phyloP scores from a whole-genome alignment of 92 coral and sea anemone genomes.

The Palythoa heliodiscus region DNA sequence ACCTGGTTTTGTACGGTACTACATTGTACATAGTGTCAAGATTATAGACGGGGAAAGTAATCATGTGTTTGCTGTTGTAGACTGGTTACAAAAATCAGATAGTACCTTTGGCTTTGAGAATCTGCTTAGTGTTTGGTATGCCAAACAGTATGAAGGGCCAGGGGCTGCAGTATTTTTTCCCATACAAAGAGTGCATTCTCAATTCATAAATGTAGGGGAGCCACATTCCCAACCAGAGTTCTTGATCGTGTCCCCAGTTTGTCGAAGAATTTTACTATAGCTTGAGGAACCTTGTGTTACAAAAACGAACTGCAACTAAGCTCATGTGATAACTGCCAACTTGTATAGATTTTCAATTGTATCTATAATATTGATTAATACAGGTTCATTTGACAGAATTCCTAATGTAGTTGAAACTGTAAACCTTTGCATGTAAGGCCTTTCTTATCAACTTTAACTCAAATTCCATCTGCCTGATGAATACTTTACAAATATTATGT shows the following conservation, averaged over 20 bases:
- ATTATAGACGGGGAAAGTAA: background rate
- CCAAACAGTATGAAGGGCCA: background rate
- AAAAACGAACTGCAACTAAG: background rate
- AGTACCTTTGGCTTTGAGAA: too few relatives aligned
- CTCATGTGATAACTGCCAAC: background rate
- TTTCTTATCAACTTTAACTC: too few relatives aligned
- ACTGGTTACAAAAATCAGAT: background rate
- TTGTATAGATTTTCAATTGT: background rate
- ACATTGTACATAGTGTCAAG: conserved; percentile 43
- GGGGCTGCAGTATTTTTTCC: background rate
- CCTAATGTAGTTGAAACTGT: too few relatives aligned
- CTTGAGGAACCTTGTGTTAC: background rate
- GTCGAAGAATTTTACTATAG: background rate
- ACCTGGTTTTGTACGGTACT: conserved; percentile 48
- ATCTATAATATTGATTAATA: background rate
- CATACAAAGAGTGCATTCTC: background rate
- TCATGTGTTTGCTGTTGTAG: background rate
- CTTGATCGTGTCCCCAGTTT: background rate
- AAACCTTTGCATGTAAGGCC: too few relatives aligned
- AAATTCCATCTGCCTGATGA: too few relatives aligned
- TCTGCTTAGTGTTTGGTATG: background rate
- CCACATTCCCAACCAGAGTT: background rate
- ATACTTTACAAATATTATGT: too few relatives aligned
- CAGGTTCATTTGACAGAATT: background rate
- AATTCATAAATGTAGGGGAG: background rate